Evolutionary conservation across 2,888 invertebrate species (phyloP).

Genomic region (Latrodectus hesperus): DNA sequence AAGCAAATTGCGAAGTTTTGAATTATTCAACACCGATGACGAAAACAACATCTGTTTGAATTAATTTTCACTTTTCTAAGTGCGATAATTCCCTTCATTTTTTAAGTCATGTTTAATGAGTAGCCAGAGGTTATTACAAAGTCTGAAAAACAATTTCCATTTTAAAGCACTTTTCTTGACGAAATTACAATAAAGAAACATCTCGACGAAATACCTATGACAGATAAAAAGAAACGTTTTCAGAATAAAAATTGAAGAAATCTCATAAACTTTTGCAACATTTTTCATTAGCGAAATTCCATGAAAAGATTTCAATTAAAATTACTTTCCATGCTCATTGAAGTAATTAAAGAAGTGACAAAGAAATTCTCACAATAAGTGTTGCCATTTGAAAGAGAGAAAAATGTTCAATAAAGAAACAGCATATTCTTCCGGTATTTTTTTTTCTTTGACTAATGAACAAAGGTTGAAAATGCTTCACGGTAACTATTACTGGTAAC

Average conservation of each 20-base stretch:
- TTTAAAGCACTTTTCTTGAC: constrained; percentile 12
- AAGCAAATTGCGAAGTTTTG: too few species aligned
- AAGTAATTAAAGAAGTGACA: constrained; percentile 40
- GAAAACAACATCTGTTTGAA: too few species aligned
- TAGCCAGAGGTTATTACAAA: constrained; percentile 23
- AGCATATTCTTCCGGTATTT: too few species aligned
- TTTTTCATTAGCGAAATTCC: constrained; percentile 27
- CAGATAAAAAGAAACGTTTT: background rate
- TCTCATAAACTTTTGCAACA: constrained; percentile 39
- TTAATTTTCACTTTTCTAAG: too few species aligned
- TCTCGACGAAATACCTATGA: background rate
- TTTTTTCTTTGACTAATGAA: constrained; percentile 10
- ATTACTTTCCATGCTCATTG: constrained; percentile 29
- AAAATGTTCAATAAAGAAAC: constrained; percentile 1
- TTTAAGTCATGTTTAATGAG: background rate
- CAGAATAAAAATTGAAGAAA: constrained; percentile 1
- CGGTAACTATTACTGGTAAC: too few species aligned
- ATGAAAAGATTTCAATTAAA: constrained; percentile 29
- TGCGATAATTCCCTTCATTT: too few species aligned
- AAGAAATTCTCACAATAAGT: constrained; percentile 37
- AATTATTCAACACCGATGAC: too few species aligned
- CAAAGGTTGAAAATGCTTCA: constrained; percentile 8
- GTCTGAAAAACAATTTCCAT: background rate
- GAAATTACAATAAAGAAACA: constrained; percentile 26
- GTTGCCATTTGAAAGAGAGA: constrained; percentile 27